Conservation (phyloP, 1,140 invertebrate genomes). For the Teleopsis dalmanni region DNA sequence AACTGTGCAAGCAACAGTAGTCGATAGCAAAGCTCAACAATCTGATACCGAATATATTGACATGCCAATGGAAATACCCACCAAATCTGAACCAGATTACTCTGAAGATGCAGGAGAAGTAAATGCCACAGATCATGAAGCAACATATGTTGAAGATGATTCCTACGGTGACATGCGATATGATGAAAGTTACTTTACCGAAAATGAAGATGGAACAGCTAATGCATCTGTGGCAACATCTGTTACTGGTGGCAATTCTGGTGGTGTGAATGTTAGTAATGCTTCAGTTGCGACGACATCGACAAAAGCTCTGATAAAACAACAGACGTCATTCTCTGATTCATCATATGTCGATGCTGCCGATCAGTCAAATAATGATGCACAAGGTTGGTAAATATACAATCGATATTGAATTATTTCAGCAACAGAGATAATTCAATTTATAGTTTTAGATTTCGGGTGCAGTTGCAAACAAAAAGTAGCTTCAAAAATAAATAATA, state of each 20-base stretch:
- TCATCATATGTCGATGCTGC: conserved; percentile 20
- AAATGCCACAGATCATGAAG: conserved; percentile 28
- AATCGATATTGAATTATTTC: no score
- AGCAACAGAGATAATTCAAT: no score
- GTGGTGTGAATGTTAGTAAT: conserved; percentile 2
- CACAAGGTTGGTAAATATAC: conserved; percentile 44
- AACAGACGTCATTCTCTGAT: conserved; percentile 13
- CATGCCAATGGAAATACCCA: conserved; percentile 34
- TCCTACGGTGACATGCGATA: conserved; percentile 43
- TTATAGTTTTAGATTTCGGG: no score
- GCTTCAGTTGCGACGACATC: conserved; percentile 33
- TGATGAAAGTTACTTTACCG: conserved; percentile 43
- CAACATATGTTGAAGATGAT: conserved; percentile 44
- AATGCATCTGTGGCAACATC: conserved; percentile 14
- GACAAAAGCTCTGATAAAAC: conserved; percentile 31
- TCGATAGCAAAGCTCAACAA: conserved; percentile 8
- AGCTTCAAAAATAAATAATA: no score
- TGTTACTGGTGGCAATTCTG: conserved; percentile 3
- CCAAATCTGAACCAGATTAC: conserved; percentile 44
- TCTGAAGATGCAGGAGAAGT: conserved; percentile 39
- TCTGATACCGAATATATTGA: conserved; percentile 18
- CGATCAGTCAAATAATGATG: conserved; percentile 40
- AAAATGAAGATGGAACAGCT: conserved; percentile 35
- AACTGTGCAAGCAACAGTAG: conserved; percentile 36
- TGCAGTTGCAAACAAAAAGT: no score